Conservation (phyloP, 2,113 vertebrate species). For the Ahaetulla prasina region DNA sequence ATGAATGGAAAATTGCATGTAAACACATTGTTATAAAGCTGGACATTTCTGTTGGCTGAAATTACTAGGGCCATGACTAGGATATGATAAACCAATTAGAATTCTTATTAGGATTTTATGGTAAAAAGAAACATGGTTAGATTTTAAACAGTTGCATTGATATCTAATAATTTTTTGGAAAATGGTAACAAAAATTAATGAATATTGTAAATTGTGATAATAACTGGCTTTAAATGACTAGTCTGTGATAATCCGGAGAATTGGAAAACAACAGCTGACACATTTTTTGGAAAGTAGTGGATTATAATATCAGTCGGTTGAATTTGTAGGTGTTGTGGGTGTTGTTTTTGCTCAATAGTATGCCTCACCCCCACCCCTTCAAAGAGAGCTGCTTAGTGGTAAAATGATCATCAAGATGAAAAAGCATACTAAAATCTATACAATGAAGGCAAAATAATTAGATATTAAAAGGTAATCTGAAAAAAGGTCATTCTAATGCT, state of each 20-base stretch:
- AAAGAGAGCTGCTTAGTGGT: not conserved
- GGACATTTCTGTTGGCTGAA: not conserved
- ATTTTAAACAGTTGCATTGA: not conserved
- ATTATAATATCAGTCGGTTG: not conserved
- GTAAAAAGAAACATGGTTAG: not conserved
- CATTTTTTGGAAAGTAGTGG: not conserved
- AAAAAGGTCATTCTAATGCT: not conserved
- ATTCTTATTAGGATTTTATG: not conserved
- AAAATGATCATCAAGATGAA: not conserved
- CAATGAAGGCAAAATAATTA: not conserved
- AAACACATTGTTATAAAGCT: not conserved
- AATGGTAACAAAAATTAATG: not conserved
- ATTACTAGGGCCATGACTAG: not conserved
- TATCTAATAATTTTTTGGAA: not conserved
- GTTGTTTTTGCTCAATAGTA: not conserved
- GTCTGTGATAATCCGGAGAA: not conserved
- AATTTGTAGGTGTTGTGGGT: not conserved
- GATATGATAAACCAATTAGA: not conserved
- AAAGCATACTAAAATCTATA: not conserved
- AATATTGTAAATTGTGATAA: not conserved
- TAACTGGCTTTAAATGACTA: not conserved
- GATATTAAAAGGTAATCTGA: not conserved
- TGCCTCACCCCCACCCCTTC: not conserved
- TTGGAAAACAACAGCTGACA: not conserved
- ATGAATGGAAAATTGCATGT: not conserved